phyloP scores from a whole-genome alignment of 1,140 invertebrate genomes.

The Bombus superbus region DNA sequence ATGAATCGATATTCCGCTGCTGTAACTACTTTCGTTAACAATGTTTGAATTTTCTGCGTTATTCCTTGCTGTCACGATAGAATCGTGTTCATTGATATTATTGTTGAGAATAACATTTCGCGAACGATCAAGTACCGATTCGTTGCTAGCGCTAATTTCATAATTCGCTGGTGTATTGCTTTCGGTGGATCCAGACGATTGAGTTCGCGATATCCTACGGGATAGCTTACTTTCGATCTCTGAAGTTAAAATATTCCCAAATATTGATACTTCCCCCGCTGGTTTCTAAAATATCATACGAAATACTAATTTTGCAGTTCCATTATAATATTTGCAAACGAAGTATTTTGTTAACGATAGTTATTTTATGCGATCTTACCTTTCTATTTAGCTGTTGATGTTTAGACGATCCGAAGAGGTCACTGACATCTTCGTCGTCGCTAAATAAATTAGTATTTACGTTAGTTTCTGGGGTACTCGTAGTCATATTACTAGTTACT shows the following conservation, averaged over 20 bases:
- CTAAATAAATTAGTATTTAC: slow-evolving; percentile 68
- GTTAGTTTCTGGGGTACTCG: slow-evolving; percentile 71
- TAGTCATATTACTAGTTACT: slow-evolving; percentile 48
- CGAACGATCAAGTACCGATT: slow-evolving; percentile 5
- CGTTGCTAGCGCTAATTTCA: slow-evolving; percentile 42
- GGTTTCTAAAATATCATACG: slow-evolving; percentile 82
- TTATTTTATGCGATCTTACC: slow-evolving; percentile 34
- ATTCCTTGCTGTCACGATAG: slow-evolving; percentile 43
- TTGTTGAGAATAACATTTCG: slow-evolving; percentile 16
- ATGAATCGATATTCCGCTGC: slow-evolving; percentile 69
- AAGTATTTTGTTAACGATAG: neutral
- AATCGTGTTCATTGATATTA: slow-evolving; percentile 16
- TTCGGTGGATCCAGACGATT: slow-evolving; percentile 72
- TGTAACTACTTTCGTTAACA: slow-evolving; percentile 49
- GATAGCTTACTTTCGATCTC: slow-evolving; percentile 71
- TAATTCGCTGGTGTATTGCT: slow-evolving; percentile 58
- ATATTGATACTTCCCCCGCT: slow-evolving; percentile 83
- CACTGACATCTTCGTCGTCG: slow-evolving; percentile 70
- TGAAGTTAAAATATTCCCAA: slow-evolving; percentile 78
- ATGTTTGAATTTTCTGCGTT: slow-evolving; percentile 12
- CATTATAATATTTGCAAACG: neutral
- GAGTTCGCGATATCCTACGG: slow-evolving; percentile 52
- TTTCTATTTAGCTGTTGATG: slow-evolving; percentile 58
- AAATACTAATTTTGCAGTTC: neutral
- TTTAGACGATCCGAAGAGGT: slow-evolving; percentile 66